A percentile compares a stretch with the other conserved stretches of the same genome.
These are phyloP conservation scores for Drosophila orosa DNA, from an alignment of 1,140 invertebrate species.

Conservation along the genomic window DNA sequence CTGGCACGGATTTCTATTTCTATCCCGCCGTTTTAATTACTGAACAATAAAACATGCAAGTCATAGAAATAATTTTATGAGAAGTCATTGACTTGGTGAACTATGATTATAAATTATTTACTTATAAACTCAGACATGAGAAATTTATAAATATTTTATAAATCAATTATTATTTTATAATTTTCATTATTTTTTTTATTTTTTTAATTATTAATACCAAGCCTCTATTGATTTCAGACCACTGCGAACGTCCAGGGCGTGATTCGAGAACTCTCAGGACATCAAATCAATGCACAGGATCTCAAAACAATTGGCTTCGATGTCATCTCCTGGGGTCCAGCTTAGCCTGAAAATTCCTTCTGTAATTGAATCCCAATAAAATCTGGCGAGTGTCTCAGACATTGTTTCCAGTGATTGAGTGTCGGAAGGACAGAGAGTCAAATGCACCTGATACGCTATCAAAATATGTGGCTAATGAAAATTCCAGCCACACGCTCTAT, in stretches of 20 bases:
- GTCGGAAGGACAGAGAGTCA: not conserved
- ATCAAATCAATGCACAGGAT: constrained; percentile 59
- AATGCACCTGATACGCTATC: constrained; percentile 7
- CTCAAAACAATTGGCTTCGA: constrained; percentile 64
- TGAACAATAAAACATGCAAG: not conserved
- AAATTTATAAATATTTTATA: too few relatives aligned
- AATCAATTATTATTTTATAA: not conserved
- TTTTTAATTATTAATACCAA: not conserved
- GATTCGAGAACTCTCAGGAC: constrained; percentile 49
- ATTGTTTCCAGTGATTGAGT: constrained; percentile 16
- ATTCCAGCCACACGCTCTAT: constrained; percentile 21
- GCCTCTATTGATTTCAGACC: constrained; percentile 42
- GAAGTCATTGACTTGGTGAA: not conserved
- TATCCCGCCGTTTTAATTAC: not conserved
- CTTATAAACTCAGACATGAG: too few relatives aligned
- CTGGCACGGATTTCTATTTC: not conserved
- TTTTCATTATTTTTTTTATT: not conserved
- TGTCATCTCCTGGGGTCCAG: constrained; percentile 77
- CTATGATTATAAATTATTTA: too few relatives aligned
- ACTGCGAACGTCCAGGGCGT: constrained; percentile 52
- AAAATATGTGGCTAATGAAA: constrained; percentile 39
- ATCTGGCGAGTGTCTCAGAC: not conserved
- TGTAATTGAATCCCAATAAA: constrained; percentile 22
- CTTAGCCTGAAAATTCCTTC: not conserved
- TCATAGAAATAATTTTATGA: not conserved